Evolutionary conservation across 2,888 invertebrate species (phyloP), one percentile per base, ranked within the genome.

Genomic region (Acrocyrtus sp.): DNA sequence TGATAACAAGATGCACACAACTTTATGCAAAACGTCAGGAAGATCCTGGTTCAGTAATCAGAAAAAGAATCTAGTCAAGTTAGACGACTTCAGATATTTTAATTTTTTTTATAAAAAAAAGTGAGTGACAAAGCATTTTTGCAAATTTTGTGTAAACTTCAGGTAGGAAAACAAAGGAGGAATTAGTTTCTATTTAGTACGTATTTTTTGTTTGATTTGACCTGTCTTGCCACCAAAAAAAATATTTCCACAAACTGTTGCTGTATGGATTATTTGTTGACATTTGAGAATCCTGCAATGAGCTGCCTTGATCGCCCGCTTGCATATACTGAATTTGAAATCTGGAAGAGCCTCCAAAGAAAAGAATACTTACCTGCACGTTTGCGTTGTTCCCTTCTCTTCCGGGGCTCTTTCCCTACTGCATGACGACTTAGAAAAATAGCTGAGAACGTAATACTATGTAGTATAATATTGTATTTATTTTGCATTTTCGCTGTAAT

Each of bases 231-330:
- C 61, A 61, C 61, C n/a, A 48, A 10, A 6, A 39, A 39, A 61
- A 50, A n/a, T n/a, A n/a, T n/a, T 50, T 61, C 29, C 24, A 39
- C 50, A 41, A 19, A 24, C 48, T 22, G 48, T 22, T 45, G 45
- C 63, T 54, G 17, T 26, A 53, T 66, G 57, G 65, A 66, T 50
- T 66, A 56, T 50, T 57, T 29, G n/a, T 27, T 66, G 66, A 66
- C 66, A 50, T 47, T 57, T 57, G 39, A 48, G 57, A 50, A 66
- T 66, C 66, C 54, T 27, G 19, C 56, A 54, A 62, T 57, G 57
- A 66, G 41, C 45, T 48, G 57, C 66, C 57, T 57, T 22, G 50
- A 57, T 39, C 51, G 41, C 27, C 45, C 50, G 63, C 63, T 66
- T 66, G 48, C 48, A 45, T 39, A 61, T 39, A 61, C 10, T 17